Conservation (phyloP, 2,113 vertebrate genomes). For the Aix galericulata region DNA sequence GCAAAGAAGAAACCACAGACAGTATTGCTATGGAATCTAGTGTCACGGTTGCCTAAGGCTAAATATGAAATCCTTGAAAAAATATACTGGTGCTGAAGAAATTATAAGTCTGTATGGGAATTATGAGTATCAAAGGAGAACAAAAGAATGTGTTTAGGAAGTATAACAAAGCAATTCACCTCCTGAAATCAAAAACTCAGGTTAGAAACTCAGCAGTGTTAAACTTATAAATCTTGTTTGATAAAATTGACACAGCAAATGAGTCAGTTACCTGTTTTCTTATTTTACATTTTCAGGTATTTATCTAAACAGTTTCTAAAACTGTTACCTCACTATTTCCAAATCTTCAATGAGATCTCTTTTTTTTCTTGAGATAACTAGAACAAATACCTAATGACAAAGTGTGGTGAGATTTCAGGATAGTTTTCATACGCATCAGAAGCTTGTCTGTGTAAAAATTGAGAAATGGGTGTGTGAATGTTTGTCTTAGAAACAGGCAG, state of each 20-base stretch:
- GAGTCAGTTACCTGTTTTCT: neutral
- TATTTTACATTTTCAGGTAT: neutral
- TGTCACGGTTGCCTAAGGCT: neutral
- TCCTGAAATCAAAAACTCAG: neutral
- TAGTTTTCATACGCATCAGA: neutral
- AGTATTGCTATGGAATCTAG: neutral
- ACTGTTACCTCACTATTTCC: neutral
- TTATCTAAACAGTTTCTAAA: neutral
- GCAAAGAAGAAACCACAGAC: neutral
- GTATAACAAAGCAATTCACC: neutral
- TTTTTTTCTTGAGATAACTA: neutral
- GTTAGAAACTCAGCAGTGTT: neutral
- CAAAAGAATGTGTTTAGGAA: neutral
- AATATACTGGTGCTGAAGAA: neutral
- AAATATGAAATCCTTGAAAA: constrained; percentile 1
- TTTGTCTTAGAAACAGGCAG: neutral
- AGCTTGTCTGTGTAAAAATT: neutral
- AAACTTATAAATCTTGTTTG: neutral
- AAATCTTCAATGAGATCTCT: neutral
- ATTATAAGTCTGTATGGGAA: neutral
- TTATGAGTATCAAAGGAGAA: neutral
- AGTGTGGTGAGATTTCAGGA: neutral
- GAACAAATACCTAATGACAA: neutral
- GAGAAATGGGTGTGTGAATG: neutral
- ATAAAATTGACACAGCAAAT: neutral